Percentiles rank a stretch among this genome's conserved stretches.
Evolutionary conservation across 2,113 vertebrate species (phyloP).

Genomic region (Pluvialis apricaria): DNA sequence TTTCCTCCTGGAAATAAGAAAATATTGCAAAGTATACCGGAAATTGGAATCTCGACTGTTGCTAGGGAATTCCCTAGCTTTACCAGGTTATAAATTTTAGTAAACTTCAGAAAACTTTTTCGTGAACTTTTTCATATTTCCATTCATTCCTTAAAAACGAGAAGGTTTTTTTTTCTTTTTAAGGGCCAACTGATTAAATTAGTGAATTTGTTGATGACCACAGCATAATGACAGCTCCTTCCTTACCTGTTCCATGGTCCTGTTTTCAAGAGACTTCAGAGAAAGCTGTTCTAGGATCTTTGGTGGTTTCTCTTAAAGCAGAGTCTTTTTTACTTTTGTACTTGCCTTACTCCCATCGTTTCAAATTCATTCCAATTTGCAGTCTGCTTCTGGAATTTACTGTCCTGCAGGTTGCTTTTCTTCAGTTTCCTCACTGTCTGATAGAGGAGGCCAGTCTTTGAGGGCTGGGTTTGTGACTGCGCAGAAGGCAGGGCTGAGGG

Average conservation of each 20-base stretch:
- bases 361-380: not conserved
- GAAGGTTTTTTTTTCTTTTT: not conserved
- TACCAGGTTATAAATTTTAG: not conserved
- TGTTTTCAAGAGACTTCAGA: not conserved
- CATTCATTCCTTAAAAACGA: not conserved
- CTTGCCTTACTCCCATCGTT: not conserved
- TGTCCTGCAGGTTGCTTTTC: not conserved
- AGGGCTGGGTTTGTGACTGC: not conserved
- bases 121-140: not conserved
- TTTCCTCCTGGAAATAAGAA: not conserved
- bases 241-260: not conserved
- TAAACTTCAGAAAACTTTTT: not conserved
- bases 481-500: not conserved
- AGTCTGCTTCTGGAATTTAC: not conserved
- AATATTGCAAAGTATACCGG: not conserved
- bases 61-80: not conserved
- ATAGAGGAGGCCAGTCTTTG: not conserved
- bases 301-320: not conserved
- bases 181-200: not conserved
- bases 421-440: not conserved
- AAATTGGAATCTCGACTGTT: not conserved
- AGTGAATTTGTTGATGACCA: not conserved
- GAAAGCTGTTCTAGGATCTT: not conserved
- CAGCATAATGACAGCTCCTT: not conserved
- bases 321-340: not conserved